Percentiles rank a stretch among this genome's conserved stretches.
These are phyloP conservation scores for Bos taurus DNA, from an alignment of 2,113 vertebrate genomes.

Conservation along the genomic window ARS-UCD2.0 NC_037328.1:90939501-90940000, in stretches of 20 bases:
- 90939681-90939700: not conserved
- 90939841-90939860: not conserved
- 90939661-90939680: not conserved
- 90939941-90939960: not conserved
- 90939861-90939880: not conserved
- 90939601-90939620: not conserved
- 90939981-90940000: not conserved
- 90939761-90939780: not conserved
- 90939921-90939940: not conserved
- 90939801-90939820: not conserved
- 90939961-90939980: not conserved
- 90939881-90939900: not conserved
- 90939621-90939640: fast-evolving
- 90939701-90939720: not conserved
- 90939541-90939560: not conserved
- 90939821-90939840: not conserved
- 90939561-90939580: not conserved
- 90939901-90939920: not conserved
- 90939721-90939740: not conserved
- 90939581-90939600: not conserved
- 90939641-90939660: not conserved
- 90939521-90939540: not conserved
- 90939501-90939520: not conserved
- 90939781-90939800: not conserved
- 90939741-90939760: not conserved